Base-by-base conservation (phyloP, 2,888 invertebrate species). In the Steromphala cineraria region DNA sequence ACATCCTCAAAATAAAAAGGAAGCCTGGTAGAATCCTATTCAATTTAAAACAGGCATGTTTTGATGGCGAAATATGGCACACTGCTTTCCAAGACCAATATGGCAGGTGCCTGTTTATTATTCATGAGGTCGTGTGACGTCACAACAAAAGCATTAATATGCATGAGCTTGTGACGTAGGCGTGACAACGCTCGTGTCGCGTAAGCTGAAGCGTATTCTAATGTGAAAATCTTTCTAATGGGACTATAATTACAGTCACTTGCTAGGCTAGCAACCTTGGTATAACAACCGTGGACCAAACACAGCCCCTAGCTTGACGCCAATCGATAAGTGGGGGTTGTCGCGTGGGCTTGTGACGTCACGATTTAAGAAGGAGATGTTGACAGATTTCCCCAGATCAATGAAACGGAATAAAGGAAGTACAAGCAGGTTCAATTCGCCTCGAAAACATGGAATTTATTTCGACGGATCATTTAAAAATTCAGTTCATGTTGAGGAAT, bases 61-160 rank as follows among this genome's bases (percentile, higher is more conserved):
- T 71, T 71, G 71, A 40, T 31, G 15, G 36, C 19, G 71, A 40
- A 71, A 71, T 71, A 71, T 71, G 71, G 71, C 71, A 71, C 71
- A 71, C 71, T 17, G 36, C 81, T 62, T 75, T 67, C 81, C 79
- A 76, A 76, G 28, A 79, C 86, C 85, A 84, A 87, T 80, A 85
- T 87, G 87, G 85, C 88, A 87, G 88, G 86, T 84, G 84, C 84
- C 78, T 82, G 78, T 82, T 87, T 83, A 88, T 87, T 88, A 88
- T 86, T 85, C 87, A 88, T 84, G 79, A 82, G 74, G 67, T 36
- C 81, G 31, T 79, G 76, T 84, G 82, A 86, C 85, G 86, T 85
- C 81, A 81, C 78, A 56, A 77, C 71, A n/a, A 71, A 15, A 31
- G 15, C 28, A 17, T 36, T 19, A 56, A 71, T 71, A 31, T 71